Conservation (phyloP, 2,113 vertebrate species). For the Galbula dea region DNA sequence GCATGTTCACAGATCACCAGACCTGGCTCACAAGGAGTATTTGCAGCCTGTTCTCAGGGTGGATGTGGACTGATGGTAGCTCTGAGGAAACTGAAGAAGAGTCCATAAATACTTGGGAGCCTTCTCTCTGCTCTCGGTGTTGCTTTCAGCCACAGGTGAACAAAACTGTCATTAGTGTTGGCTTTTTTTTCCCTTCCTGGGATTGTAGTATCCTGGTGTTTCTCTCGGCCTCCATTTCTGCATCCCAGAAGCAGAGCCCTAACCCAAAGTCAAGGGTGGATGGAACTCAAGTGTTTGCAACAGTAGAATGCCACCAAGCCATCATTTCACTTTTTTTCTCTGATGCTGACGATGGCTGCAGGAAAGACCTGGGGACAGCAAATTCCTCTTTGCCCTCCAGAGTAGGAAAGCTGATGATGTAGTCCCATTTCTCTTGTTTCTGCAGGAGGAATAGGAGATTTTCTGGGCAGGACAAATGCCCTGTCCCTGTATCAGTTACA, state of each 20-base stretch:
- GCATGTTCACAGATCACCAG: fast-evolving
- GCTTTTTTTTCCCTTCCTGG: background rate
- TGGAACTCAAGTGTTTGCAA: background rate
- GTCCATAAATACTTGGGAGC: background rate
- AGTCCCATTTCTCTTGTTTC: constrained; percentile 1
- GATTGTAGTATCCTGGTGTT: background rate
- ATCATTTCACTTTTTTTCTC: background rate
- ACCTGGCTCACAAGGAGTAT: fast-evolving
- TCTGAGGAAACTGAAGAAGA: background rate
- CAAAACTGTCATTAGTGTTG: background rate
- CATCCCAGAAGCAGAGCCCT: background rate
- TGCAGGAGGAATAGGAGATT: constrained; percentile 24
- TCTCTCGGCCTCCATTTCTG: background rate
- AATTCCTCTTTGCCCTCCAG: background rate
- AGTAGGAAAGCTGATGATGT: background rate
- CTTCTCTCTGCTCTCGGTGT: background rate
- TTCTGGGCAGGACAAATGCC: background rate
- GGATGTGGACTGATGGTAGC: background rate
- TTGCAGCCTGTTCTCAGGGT: background rate
- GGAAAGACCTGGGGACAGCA: background rate
- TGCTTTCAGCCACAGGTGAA: background rate
- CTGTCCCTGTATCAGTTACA: background rate
- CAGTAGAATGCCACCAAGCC: background rate
- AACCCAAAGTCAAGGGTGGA: background rate
- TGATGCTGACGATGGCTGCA: background rate